Base-by-base conservation (phyloP, 2,888 invertebrate species). In the Strigamia transsilvanica region DNA sequence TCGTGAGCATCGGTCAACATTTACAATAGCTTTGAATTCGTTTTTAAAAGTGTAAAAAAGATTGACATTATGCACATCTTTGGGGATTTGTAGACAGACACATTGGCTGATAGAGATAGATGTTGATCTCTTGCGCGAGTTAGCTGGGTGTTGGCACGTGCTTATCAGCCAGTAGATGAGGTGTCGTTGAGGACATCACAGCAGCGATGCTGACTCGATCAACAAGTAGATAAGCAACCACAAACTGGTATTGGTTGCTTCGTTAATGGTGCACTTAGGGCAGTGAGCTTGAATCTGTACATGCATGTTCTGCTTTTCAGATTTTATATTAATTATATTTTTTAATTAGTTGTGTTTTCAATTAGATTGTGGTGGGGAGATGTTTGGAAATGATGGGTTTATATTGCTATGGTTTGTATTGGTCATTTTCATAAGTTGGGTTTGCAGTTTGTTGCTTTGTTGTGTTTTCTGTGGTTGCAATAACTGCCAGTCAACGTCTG, bases 191-290 rank as follows among this genome's bases (percentile, higher is more conserved):
- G 61, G 61, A 66, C 61, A 66, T 66, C 61, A 7, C 21, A 21
- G 61, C 61, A 21, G 61, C 21, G 23, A 66, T 66, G 61, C 61
- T 66, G 61, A 66, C 61, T 66, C 61, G 61, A 66, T 66, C 61
- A 66, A 66, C 61, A 66, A 66, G 61, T 66, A 66, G 61, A 66
- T 66, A 66, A 66, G 61, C 61, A 66, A 66, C 61, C 61, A 21
- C 61, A 66, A 66, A 66, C 61, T 66, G 21, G 61, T 66, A 66
- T 66, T 66, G 61, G 61, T 21, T 66, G 61, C 61, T 23, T 66
- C 23, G 61, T 66, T 66, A 66, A 66, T 66, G 18, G 61, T 66
- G 61, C 23, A 66, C 61, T 66, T 21, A 9, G 18, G 61, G 61
- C 21, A 0, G 23, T 23, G 23, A 15, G 23, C 21, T 66, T 66